These are phyloP conservation scores for Siphamia tubifer DNA, from an alignment of 2,113 vertebrate genomes.

Conservation along the genomic window DNA sequence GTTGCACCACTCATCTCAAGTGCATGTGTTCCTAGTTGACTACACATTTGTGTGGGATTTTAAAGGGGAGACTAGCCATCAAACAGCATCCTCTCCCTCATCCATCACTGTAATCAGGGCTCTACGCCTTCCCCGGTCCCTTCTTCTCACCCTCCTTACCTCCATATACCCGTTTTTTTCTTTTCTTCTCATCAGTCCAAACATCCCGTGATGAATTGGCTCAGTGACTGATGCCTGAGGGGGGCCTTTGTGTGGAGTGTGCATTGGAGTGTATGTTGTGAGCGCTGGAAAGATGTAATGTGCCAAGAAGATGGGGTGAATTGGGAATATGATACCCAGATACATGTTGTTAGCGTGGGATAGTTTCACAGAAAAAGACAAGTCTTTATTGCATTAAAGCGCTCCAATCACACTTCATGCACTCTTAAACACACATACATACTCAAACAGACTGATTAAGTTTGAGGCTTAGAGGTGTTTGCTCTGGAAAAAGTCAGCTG, in stretches of 20 bases:
- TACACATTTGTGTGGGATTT: constrained; percentile 8
- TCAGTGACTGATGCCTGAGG: constrained; percentile 53
- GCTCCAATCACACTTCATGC: constrained; percentile 11
- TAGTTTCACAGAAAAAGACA: background rate
- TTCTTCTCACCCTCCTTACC: constrained; percentile 9
- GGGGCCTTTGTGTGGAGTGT: constrained; percentile 22
- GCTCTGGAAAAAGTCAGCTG: constrained; percentile 5
- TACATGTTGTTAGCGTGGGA: background rate
- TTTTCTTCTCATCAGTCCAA: constrained; percentile 45
- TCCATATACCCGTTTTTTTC: background rate
- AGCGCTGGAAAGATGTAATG: background rate
- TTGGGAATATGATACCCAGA: constrained; percentile 28
- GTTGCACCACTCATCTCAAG: background rate
- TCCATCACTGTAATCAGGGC: constrained; percentile 55
- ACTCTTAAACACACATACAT: background rate
- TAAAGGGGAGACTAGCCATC: constrained; percentile 21
- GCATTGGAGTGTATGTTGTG: constrained; percentile 19
- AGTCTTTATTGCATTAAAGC: constrained; percentile 7
- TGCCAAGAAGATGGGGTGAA: constrained; percentile 28
- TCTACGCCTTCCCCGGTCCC: constrained; percentile 13
- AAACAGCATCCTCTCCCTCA: constrained; percentile 42
- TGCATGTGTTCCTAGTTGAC: background rate
- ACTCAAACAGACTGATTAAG: background rate
- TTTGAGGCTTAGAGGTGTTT: background rate
- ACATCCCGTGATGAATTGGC: constrained; percentile 63